These are phyloP conservation scores for Lordiphosa stackelbergi DNA, from an alignment of 1,140 invertebrate species.

Conservation along the genomic window DNA sequence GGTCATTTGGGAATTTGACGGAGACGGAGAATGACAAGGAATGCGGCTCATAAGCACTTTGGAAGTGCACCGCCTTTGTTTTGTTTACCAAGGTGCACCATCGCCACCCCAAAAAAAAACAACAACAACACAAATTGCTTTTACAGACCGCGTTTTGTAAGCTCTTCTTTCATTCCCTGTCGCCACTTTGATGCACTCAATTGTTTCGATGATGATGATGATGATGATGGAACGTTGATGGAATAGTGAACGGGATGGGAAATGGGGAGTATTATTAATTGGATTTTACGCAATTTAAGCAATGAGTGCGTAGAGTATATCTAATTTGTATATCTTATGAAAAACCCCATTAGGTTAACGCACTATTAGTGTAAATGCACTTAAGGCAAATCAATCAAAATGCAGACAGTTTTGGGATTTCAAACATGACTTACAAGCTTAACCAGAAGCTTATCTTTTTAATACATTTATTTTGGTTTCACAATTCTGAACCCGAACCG, in stretches of 20 bases:
- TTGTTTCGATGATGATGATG: conserved; percentile 10
- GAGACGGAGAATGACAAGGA: background rate
- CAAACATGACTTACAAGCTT: too few relatives aligned
- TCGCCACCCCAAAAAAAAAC: conserved; percentile 1
- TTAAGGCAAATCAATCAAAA: background rate
- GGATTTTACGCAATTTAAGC: conserved; percentile 66
- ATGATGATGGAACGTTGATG: conserved; percentile 4
- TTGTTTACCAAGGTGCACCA: background rate
- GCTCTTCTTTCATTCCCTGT: conserved; percentile 29
- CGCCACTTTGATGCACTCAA: conserved; percentile 12
- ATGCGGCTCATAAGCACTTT: conserved; percentile 21
- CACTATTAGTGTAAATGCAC: too few relatives aligned
- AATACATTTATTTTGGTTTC: too few relatives aligned
- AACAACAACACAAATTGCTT: conserved; percentile 35
- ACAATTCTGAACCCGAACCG: too few relatives aligned
- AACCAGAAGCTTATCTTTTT: too few relatives aligned
- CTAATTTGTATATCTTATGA: too few relatives aligned
- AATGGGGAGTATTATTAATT: conserved; percentile 55
- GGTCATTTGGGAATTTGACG: conserved; percentile 48
- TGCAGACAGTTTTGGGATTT: too few relatives aligned
- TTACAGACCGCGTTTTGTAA: conserved; percentile 41
- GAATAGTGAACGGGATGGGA: background rate
- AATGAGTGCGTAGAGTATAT: conserved; percentile 29
- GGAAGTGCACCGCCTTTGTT: conserved; percentile 17
- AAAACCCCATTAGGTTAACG: too few relatives aligned